Conservation (phyloP, 2,797 vertebrate genomes). For the Telmatherina bonti region DNA sequence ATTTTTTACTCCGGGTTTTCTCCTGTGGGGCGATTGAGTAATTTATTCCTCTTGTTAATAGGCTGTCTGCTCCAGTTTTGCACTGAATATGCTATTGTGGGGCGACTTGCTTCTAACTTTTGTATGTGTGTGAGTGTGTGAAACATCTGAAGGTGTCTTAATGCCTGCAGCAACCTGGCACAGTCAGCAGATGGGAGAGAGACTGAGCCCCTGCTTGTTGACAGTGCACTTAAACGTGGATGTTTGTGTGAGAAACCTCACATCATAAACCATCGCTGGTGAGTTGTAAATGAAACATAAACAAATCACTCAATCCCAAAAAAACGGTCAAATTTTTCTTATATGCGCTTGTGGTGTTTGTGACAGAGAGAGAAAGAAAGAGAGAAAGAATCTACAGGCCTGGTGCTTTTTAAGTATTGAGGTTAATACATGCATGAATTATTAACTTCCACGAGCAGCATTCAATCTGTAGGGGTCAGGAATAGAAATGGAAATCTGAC, state of each 20-base stretch:
- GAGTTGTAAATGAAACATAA: constrained; percentile 88
- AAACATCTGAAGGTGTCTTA: constrained; percentile 77
- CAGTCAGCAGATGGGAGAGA: constrained; percentile 80
- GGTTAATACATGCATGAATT: constrained; percentile 82
- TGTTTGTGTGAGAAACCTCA: constrained; percentile 44
- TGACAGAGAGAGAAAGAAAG: neutral
- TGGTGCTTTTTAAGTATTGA: constrained; percentile 69
- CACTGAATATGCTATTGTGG: constrained; percentile 58
- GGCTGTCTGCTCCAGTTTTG: constrained; percentile 70
- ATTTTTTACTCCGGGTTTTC: constrained; percentile 53
- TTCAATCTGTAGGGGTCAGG: constrained; percentile 54
- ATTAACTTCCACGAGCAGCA: constrained; percentile 66
- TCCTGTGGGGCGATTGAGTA: constrained; percentile 60
- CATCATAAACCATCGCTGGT: constrained; percentile 49
- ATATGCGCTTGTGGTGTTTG: constrained; percentile 12
- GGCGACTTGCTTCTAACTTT: constrained; percentile 43
- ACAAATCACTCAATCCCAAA: constrained; percentile 70
- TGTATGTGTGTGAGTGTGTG: constrained; percentile 34
- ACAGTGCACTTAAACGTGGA: constrained; percentile 84
- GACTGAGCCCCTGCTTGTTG: constrained; percentile 88
- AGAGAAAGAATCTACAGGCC: constrained; percentile 3
- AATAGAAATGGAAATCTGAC: constrained; percentile 29
- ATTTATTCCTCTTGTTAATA: constrained; percentile 70
- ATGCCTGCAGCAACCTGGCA: constrained; percentile 81
- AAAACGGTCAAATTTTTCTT: constrained; percentile 24